Conservation (phyloP, 1,140 invertebrate genomes). For the Caenorhabditis elegans region WBcel235 BX284605.5:8940501-8941000, state of each 20-base stretch:
- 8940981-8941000: background rate
- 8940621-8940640: background rate
- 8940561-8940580: slow-evolving; percentile 16
- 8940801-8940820: no score
- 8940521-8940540: slow-evolving; percentile 61
- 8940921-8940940: slow-evolving; percentile 65
- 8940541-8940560: slow-evolving; percentile 64
- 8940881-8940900: slow-evolving; percentile 58
- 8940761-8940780: no score
- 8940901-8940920: slow-evolving; percentile 61
- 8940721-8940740: slow-evolving; percentile 5
- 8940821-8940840: slow-evolving; percentile 36
- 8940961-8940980: slow-evolving; percentile 36
- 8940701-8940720: slow-evolving; percentile 1
- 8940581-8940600: background rate
- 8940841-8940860: background rate
- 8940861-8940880: slow-evolving; percentile 40
- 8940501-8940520: slow-evolving; percentile 65
- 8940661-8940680: slow-evolving; percentile 46
- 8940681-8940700: slow-evolving; percentile 23
- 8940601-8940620: background rate
- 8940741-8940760: background rate
- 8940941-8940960: slow-evolving; percentile 42
- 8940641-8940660: slow-evolving; percentile 22
- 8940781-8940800: no score